phyloP scores from a whole-genome alignment of 2,888 invertebrate species.

The Nymphalis c-album region DNA sequence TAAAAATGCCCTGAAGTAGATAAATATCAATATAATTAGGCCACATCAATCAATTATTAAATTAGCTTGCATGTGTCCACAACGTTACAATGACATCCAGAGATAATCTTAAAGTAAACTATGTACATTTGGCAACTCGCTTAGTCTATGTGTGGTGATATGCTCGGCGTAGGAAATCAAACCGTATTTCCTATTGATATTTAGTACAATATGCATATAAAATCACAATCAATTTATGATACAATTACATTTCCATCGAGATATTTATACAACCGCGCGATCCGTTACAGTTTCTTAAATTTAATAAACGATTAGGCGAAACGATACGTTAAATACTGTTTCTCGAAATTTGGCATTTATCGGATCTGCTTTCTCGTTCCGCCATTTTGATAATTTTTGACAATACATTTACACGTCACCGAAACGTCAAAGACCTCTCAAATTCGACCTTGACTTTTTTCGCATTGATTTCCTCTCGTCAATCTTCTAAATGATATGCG shows the following conservation, averaged over 20 bases:
- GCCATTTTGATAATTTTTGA: not conserved
- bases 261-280: constrained; percentile 24
- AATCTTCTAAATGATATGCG: no score
- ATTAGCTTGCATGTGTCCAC: constrained; percentile 54
- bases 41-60: not conserved
- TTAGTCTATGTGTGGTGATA: constrained; percentile 76
- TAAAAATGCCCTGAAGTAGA: no score
- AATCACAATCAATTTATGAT: constrained; percentile 64
- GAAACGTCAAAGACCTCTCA: no score
- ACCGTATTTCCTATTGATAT: constrained; percentile 70
- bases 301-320: not conserved
- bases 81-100: constrained; percentile 60
- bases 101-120: constrained; percentile 53
- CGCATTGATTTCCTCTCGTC: no score
- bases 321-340: not conserved
- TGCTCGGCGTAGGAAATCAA: constrained; percentile 67
- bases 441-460: no score
- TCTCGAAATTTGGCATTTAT: not conserved
- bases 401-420: not conserved
- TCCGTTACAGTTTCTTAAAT: constrained; percentile 3
- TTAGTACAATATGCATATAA: constrained; percentile 55
- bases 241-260: constrained; percentile 43
- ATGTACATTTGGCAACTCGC: constrained; percentile 79
- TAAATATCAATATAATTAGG: not conserved
- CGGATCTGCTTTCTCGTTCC: no score